Conservation (phyloP, 2,888 invertebrate genomes). For the Artemia sinica region DNA sequence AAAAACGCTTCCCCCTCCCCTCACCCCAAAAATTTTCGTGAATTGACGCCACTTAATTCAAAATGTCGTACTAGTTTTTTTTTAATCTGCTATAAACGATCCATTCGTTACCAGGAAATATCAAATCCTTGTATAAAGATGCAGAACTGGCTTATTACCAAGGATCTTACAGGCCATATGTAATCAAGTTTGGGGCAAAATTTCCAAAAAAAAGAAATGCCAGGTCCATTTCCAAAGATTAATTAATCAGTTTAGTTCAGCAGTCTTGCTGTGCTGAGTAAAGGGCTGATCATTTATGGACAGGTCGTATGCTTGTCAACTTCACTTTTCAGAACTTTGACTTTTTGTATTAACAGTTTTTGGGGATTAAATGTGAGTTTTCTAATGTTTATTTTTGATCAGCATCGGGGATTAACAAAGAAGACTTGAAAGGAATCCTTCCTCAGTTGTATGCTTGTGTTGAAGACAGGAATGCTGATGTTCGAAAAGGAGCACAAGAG, state of each 20-base stretch:
- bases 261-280: conserved; percentile 19
- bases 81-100: too few species aligned
- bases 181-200: too few species aligned
- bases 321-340: conserved; percentile 9
- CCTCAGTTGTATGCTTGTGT: conserved; percentile 60
- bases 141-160: too few species aligned
- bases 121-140: too few species aligned
- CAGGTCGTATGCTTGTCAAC: background rate
- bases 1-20: too few species aligned
- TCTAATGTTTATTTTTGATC: conserved; percentile 28
- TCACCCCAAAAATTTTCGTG: too few species aligned
- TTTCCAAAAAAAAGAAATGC: too few species aligned
- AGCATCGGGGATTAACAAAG: conserved; percentile 55
- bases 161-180: too few species aligned
- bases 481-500: conserved; percentile 73
- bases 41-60: too few species aligned
- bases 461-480: conserved; percentile 79
- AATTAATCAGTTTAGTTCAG: background rate
- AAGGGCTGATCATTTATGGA: conserved; percentile 21
- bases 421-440: conserved; percentile 59
- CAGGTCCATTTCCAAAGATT: too few species aligned
- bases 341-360: conserved; percentile 11
- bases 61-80: too few species aligned
- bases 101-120: too few species aligned
- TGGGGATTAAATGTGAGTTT: background rate